A percentile compares a stretch with the other conserved stretches of the same genome.
Conservation (phyloP, 2,888 invertebrate genomes). For the Drosophila antonietae region DNA sequence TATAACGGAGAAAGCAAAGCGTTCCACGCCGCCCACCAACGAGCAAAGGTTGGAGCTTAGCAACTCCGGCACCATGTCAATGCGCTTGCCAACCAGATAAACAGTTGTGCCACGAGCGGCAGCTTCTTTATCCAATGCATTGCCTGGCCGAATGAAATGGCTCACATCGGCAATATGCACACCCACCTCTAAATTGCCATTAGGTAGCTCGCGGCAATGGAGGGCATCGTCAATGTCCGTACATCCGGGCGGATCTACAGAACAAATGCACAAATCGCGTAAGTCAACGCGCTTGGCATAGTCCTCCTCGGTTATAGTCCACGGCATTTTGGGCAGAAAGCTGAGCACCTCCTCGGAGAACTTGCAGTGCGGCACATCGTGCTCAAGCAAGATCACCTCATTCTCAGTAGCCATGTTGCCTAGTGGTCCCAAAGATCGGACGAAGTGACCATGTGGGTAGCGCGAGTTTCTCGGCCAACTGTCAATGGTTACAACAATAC, state of each 20-base stretch:
- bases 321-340: conserved; percentile 95
- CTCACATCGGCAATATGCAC: conserved; percentile 99
- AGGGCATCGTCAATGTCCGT: conserved; percentile 99
- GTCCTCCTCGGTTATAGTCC: conserved; percentile 94
- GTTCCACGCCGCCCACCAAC: conserved; percentile 93
- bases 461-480: conserved; percentile 97
- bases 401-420: conserved; percentile 98
- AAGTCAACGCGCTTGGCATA: conserved; percentile 92
- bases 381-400: conserved; percentile 97
- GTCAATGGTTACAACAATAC: conserved; percentile 98
- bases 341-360: conserved; percentile 97
- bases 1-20: conserved; percentile 97
- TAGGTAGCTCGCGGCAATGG: conserved; percentile 91
- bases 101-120: conserved; percentile 97
- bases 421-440: conserved; percentile 94
- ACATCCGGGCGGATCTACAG: conserved; percentile 99
- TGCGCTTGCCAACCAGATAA: conserved; percentile 96
- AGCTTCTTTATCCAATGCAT: conserved; percentile 96
- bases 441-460: conserved; percentile 98
- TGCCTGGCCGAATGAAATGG: conserved; percentile 97
- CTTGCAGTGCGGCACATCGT: conserved; percentile 97
- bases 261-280: conserved; percentile 94
- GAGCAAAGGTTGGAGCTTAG: conserved; percentile 98
- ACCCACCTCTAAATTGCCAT: conserved; percentile 93
- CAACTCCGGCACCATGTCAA: conserved; percentile 95